Evolutionary conservation across 2,113 vertebrate genomes (phyloP).

Genomic region (Vicugna pacos): DNA sequence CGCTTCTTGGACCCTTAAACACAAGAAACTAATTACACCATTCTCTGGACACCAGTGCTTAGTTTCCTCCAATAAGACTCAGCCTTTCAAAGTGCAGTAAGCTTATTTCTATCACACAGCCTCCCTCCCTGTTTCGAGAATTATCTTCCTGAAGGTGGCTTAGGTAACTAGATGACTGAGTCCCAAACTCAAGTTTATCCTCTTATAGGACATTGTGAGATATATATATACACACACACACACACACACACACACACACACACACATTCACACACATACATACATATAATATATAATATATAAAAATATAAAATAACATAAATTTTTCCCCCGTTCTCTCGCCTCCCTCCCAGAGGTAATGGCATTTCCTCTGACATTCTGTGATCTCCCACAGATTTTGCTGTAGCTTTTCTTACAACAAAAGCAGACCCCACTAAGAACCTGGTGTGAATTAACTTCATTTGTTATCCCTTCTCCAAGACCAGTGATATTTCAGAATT

Average conservation of each 20-base stretch:
- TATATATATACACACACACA: background rate
- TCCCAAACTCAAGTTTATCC: background rate
- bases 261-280: background rate
- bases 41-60: background rate
- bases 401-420: background rate
- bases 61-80: background rate
- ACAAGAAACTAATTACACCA: background rate
- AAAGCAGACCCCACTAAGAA: background rate
- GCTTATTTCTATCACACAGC: background rate
- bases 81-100: background rate
- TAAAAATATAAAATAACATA: background rate
- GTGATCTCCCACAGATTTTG: background rate
- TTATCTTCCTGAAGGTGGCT: constrained; percentile 22
- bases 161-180: background rate
- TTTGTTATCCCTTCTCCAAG: background rate
- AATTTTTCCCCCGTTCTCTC: background rate
- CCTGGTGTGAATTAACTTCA: background rate
- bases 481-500: constrained; percentile 33
- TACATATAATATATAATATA: background rate
- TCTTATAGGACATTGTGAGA: background rate
- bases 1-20: constrained; percentile 39
- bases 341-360: background rate
- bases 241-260: too few species aligned
- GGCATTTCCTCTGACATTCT: background rate
- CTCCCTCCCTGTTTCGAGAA: background rate